Evolutionary conservation across 2,797 vertebrate genomes (phyloP).

Genomic region (Chromobotia macracanthus): DNA sequence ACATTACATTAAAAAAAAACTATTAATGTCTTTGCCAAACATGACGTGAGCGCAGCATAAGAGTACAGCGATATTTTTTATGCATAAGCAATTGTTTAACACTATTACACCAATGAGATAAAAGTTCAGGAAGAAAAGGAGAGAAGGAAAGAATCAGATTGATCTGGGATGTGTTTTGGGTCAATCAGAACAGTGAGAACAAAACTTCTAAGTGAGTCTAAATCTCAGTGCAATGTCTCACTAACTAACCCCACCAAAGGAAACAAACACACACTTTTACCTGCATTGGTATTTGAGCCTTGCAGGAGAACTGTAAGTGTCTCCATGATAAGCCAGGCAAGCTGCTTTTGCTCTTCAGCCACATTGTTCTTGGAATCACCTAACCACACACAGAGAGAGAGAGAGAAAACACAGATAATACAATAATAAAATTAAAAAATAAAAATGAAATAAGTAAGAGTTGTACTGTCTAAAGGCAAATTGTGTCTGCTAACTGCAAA

Average conservation of each 20-base stretch:
- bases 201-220: no score
- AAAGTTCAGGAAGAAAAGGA: no score
- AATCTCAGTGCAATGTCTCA: no score
- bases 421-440: not conserved
- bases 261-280: conserved; percentile 61
- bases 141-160: no score
- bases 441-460: not conserved
- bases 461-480: not conserved
- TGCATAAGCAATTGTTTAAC: no score
- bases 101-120: no score
- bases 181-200: no score
- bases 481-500: not conserved
- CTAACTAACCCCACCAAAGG: not conserved
- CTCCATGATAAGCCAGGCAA: conserved; percentile 97
- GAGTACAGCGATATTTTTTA: no score
- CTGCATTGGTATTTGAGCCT: conserved; percentile 94
- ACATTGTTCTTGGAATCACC: conserved; percentile 89
- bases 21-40: no score
- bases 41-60: no score
- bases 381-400: conserved; percentile 55
- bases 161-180: no score
- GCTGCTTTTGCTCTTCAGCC: conserved; percentile 92
- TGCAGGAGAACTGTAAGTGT: conserved; percentile 93
- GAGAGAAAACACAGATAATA: not conserved
- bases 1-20: no score